These are phyloP conservation scores for Nycticryphes semicollaris DNA, from an alignment of 2,113 vertebrate genomes.

Conservation along the genomic window DNA sequence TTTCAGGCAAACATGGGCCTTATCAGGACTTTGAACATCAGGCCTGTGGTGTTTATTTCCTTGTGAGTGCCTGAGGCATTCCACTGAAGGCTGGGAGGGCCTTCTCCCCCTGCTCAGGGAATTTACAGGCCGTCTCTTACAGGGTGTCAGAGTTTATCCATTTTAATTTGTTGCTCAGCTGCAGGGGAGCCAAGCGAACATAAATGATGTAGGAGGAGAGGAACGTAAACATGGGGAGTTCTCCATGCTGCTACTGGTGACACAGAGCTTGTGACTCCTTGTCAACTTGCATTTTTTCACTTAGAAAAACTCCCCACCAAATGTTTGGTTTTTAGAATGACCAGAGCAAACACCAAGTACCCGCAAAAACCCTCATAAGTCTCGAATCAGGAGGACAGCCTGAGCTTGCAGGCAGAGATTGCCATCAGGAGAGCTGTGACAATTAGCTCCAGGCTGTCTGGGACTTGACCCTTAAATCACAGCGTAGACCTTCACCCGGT, in stretches of 20 bases:
- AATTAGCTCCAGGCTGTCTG: neutral
- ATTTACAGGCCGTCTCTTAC: too few species aligned
- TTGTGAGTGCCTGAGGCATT: too few species aligned
- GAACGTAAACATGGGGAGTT: neutral
- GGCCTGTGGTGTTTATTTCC: too few species aligned
- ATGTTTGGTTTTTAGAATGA: neutral
- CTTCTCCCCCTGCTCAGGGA: too few species aligned
- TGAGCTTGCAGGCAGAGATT: neutral
- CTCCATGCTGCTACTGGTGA: neutral
- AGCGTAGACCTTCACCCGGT: neutral
- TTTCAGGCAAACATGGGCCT: too few species aligned
- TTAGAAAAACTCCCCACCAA: neutral
- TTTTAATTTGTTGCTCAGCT: neutral
- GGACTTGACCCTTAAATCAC: neutral
- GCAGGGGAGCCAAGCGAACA: neutral
- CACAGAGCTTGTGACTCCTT: neutral
- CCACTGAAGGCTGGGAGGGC: too few species aligned
- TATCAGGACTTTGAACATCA: too few species aligned
- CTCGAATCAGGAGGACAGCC: neutral
- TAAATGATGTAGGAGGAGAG: neutral
- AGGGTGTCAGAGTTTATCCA: neutral
- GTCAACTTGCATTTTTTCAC: neutral
- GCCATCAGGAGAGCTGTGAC: neutral
- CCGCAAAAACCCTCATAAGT: neutral
- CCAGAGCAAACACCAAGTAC: neutral